Base-by-base conservation (phyloP, 2,797 vertebrate genomes). In the Sparus aurata region DNA sequence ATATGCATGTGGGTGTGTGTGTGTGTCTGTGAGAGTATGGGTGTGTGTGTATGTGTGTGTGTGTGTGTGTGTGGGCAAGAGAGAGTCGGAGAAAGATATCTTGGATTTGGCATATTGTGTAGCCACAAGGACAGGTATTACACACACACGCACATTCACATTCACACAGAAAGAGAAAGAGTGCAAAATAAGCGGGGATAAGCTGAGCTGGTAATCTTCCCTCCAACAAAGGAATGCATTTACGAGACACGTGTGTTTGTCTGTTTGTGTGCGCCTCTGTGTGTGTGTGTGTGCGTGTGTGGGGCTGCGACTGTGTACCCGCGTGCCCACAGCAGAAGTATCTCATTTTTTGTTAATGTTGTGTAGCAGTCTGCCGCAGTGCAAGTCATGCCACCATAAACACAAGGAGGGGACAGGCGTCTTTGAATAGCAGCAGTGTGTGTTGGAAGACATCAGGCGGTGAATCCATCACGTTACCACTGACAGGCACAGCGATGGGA, bases 401-500 rank as follows among this genome's bases (percentile, higher is more conserved):
- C 89, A 92, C 11, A 57, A 74, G 69, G 75, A 34, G 68, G 53
- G 67, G 69, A 77, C 84, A 68, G 75, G 72, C 89, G 61, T 87
- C 89, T 91, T 80, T 86, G 91, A 92, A 90, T 89, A 92, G 92
- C 89, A 86, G 81, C 87, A 84, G 85, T 91, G 85, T 91, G 88
- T 85, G 84, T 90, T 91, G 88, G 85, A 88, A 90, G 89, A 93
- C 84, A 89, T 89, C 82, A 91, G 83, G 85, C 89, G 80, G 88
- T 89, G 90, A 92, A 91, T 93, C 93, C 93, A 91, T 92, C 90
- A 93, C 77, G 69, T 88, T 83, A 87, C 91, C 82, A 84, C 93
- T 94, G 94, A 94, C 93, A 94, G 93, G 88, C 86, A 77, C 86
- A 70, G 84, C 64, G 89, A 93, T 91, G 91, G 84, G 93, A 93